Base-by-base conservation (phyloP, 2,113 vertebrate species). In the Protomyctophum bolini region DNA sequence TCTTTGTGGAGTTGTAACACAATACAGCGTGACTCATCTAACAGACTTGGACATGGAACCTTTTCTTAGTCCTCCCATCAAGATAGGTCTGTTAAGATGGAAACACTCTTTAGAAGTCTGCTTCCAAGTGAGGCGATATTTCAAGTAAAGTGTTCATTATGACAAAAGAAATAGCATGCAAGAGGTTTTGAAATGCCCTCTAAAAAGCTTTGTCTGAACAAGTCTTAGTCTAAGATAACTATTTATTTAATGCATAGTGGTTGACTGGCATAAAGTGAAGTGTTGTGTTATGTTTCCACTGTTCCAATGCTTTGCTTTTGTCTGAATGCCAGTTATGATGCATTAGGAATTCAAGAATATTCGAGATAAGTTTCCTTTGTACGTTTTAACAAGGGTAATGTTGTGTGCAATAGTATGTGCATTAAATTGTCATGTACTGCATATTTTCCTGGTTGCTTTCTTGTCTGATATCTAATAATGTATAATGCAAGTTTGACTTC, bases 141-240 rank as follows among this genome's bases (percentile, higher is more conserved):
- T 76, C 76, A 83, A 84, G 29, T 64, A 51, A 57, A 70, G 52
- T 51, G 52, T 76, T 67, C 54, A 72, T 75, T 58, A 72, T 75
- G 52, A 51, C 70, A 59, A 75, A 89, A 73, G 41, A 49, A 74
- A 77, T 58, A 83, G 91, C 89, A 91, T 90, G 87, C 74, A 79
- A 86, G 69, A 72, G 12, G 10, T 72, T 80, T 73, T 58, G 58
- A 58, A 80, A 79, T 63, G 57, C 58, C 72, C 29, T 81, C 62
- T 21, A 75, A 59, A 64, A 11, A 70, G 33, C 33, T 73, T 65
- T 83, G 66, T 74, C 65, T 77, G 33, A 76, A 48, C 60, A 59
- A 58, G 69, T 81, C 52, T 61, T 68, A 81, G 58, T 73, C 83
- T 79, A 72, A 80, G 61, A 70, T 33, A 67, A 77, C 21, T 60